Conservation (phyloP, 2,113 vertebrate species). For the Neogobius melanostomus region DNA sequence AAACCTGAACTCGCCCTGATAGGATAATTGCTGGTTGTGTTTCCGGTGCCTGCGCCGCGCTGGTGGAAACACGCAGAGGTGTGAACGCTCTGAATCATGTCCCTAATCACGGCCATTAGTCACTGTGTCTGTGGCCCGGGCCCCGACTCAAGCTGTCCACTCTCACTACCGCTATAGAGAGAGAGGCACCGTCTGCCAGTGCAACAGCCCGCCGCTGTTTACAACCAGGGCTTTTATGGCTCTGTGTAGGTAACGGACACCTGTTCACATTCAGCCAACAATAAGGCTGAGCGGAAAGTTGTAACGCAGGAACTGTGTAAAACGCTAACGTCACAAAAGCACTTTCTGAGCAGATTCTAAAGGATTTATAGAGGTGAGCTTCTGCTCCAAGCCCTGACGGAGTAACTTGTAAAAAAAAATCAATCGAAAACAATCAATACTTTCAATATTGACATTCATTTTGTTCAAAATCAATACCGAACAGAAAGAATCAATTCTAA, state of each 20-base stretch:
- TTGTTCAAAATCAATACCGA: too few species aligned
- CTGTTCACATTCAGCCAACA: background rate
- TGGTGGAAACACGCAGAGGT: constrained; percentile 11
- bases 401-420: too few species aligned
- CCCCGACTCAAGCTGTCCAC: constrained; percentile 51
- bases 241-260: background rate
- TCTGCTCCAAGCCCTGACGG: too few species aligned
- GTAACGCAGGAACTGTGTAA: background rate
- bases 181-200: background rate
- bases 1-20: too few species aligned
- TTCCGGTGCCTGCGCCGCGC: background rate
- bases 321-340: too few species aligned
- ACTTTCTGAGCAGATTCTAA: too few species aligned
- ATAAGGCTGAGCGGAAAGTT: background rate
- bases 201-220: constrained; percentile 31
- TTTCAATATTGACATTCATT: too few species aligned
- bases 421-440: too few species aligned
- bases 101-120: constrained; percentile 43
- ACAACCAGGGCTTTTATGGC: background rate
- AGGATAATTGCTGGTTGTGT: background rate
- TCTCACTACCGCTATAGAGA: constrained; percentile 11
- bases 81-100: constrained; percentile 10
- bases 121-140: constrained; percentile 31
- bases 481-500: too few species aligned
- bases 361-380: too few species aligned